A percentile compares a stretch with the other conserved stretches of the same genome.
Evolutionary conservation across 2,888 invertebrate species (phyloP).

Genomic region (Chaetogeoica ovagalla): DNA sequence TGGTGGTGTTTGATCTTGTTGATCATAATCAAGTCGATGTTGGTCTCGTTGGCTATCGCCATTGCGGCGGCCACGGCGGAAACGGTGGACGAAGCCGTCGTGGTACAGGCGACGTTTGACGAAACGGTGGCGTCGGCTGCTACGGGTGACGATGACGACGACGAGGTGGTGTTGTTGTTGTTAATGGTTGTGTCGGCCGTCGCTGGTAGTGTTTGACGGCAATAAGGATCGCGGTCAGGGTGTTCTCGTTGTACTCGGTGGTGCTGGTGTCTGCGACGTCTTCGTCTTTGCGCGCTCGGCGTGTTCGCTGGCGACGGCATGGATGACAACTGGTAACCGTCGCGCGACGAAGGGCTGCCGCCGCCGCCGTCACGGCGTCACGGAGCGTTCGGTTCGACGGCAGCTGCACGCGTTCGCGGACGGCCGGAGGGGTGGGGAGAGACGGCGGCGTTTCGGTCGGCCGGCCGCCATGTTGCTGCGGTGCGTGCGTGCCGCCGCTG

Average conservation of each 20-base stretch:
- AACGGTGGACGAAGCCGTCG: conserved; percentile 28
- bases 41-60: conserved; percentile 44
- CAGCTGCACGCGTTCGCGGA: conserved; percentile 34
- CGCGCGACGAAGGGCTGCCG: conserved; percentile 45
- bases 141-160: not conserved
- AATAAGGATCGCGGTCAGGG: too few relatives aligned
- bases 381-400: conserved; percentile 48
- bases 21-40: conserved; percentile 45
- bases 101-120: not conserved
- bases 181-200: not conserved
- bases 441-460: conserved; percentile 47
- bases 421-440: not conserved
- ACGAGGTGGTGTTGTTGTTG: not conserved
- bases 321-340: conserved; percentile 49
- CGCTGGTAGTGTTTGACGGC: not conserved
- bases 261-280: conserved; percentile 6
- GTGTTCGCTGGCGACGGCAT: conserved; percentile 50
- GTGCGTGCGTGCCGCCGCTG: conserved; percentile 32
- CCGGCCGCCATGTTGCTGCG: conserved; percentile 46
- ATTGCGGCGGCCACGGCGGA: conserved; percentile 40
- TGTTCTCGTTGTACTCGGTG: not conserved
- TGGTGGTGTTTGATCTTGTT: conserved; percentile 47
- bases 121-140: not conserved
- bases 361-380: conserved; percentile 37
- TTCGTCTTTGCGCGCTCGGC: conserved; percentile 35